These are phyloP conservation scores for Cercopithecus mitis DNA, from an alignment of 2,797 vertebrate genomes.

Conservation along the genomic window DNA sequence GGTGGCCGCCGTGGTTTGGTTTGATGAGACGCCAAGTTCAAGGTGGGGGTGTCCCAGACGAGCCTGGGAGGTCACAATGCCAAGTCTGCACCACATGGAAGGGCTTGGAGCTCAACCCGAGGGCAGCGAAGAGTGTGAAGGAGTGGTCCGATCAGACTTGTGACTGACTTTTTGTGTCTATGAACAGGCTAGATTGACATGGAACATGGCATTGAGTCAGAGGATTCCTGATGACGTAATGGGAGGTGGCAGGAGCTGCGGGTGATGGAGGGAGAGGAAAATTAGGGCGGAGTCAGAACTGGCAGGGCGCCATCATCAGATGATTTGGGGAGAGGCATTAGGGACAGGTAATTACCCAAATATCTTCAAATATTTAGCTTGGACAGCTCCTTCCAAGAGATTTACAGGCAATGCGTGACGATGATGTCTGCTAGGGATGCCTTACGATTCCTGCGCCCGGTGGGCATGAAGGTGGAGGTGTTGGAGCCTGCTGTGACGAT, in stretches of 20 bases:
- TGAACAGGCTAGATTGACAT: too few relatives aligned
- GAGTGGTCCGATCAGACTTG: not conserved
- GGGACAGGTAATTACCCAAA: not conserved
- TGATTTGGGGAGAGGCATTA: not conserved
- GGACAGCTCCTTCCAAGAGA: not conserved
- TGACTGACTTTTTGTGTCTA: too few relatives aligned
- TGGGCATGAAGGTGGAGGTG: not conserved
- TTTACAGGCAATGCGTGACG: too few relatives aligned
- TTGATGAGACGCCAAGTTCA: not conserved
- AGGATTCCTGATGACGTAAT: not conserved
- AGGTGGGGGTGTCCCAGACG: too few relatives aligned
- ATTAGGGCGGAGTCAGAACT: not conserved
- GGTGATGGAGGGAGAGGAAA: too few relatives aligned
- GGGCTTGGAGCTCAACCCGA: not conserved
- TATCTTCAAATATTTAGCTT: not conserved
- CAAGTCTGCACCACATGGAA: not conserved
- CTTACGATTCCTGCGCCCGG: fast-evolving
- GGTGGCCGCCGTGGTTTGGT: not conserved
- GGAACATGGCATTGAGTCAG: too few relatives aligned
- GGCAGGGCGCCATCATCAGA: too few relatives aligned
- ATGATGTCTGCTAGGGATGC: not conserved
- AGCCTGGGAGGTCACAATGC: not conserved
- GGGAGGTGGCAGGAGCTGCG: fast-evolving
- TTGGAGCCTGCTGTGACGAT: too few relatives aligned
- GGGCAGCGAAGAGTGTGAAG: not conserved